phyloP scores from a whole-genome alignment of 2,888 invertebrate genomes.

The Sialis fuliginosa region DNA sequence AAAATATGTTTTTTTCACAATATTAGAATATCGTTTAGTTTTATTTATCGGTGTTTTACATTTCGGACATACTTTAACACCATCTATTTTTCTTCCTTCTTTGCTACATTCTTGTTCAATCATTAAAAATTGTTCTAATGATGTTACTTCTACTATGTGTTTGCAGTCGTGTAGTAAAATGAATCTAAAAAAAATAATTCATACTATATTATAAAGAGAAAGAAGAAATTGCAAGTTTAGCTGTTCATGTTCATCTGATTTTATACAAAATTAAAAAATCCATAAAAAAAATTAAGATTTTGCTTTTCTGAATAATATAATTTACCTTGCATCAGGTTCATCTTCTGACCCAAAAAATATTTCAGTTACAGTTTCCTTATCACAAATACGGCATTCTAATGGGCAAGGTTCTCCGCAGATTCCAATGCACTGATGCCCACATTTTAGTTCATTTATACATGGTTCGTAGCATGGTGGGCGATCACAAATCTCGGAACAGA shows the following conservation, averaged over 20 bases:
- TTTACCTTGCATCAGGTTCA: slow-evolving; percentile 32
- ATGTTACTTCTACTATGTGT: slow-evolving; percentile 29
- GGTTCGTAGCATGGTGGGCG: slow-evolving; percentile 26
- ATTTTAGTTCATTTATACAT: slow-evolving; percentile 25
- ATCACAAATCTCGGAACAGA: slow-evolving; percentile 29
- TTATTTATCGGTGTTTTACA: slow-evolving; percentile 39
- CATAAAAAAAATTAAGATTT: neutral
- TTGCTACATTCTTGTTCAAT: slow-evolving; percentile 15
- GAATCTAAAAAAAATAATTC: slow-evolving; percentile 22
- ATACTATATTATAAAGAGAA: slow-evolving; percentile 11
- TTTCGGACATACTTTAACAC: slow-evolving; percentile 31
- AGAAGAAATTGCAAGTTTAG: no score
- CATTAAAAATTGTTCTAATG: slow-evolving; percentile 27
- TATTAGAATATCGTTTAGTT: slow-evolving; percentile 35
- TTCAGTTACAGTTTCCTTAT: slow-evolving; percentile 27
- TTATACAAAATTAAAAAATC: slow-evolving; percentile 18
- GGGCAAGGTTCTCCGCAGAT: slow-evolving; percentile 58
- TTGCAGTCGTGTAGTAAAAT: slow-evolving; percentile 32
- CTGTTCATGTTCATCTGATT: no score
- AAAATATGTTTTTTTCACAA: slow-evolving; percentile 25
- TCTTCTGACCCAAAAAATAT: slow-evolving; percentile 30
- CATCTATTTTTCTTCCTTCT: slow-evolving; percentile 13
- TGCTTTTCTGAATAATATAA: slow-evolving; percentile 3
- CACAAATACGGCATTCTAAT: slow-evolving; percentile 35
- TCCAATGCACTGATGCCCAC: slow-evolving; percentile 47